Evolutionary conservation across 2,888 invertebrate species (phyloP), one percentile per base, ranked within the genome.

Genomic region (Hedychridium roseum): DNA sequence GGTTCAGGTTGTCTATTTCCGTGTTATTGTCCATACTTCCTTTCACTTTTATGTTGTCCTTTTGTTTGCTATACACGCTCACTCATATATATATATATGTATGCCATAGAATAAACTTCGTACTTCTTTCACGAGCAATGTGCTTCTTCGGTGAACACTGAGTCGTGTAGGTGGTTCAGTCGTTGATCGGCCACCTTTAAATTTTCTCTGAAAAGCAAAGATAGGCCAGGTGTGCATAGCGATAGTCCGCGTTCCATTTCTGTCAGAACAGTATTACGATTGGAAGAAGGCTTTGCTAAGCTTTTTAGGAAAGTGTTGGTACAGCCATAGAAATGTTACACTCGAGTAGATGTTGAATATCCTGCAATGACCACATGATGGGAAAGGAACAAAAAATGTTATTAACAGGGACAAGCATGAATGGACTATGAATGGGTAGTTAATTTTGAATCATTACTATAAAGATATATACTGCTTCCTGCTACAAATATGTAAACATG

Each of bases 31-130:
- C 66, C 66, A 66, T 64, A 41, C 11, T 66, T 56, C 32, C 43
- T 53, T 49, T 44, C n/a, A n/a, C n/a, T n/a, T 74, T 78, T 45
- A 76, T 51, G 50, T 79, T 78, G 45, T 79, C 78, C n/a, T 66
- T 70, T 12, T 76, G 76, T 3, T 63, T 55, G 52, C 66, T 70
- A 57, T 52, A 70, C 16, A 67, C 66, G 64, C 64, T 64, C 39
- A 11, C 63, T 56, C 32, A 42, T 53, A 47, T 44, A 49, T 43
- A 38, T 49, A 51, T 40, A 27, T 45, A 54, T 39, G 20, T 50
- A n/a, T n/a, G n/a, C n/a, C n/a, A n/a, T n/a, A n/a, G n/a, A n/a
- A n/a, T n/a, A n/a, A n/a, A n/a, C n/a, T n/a, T n/a, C n/a, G n/a
- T n/a, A n/a, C n/a, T n/a, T n/a, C n/a, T n/a, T n/a, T n/a, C n/a